phyloP scores from a whole-genome alignment of 2,113 vertebrate species.

The Mustela nigripes region DNA sequence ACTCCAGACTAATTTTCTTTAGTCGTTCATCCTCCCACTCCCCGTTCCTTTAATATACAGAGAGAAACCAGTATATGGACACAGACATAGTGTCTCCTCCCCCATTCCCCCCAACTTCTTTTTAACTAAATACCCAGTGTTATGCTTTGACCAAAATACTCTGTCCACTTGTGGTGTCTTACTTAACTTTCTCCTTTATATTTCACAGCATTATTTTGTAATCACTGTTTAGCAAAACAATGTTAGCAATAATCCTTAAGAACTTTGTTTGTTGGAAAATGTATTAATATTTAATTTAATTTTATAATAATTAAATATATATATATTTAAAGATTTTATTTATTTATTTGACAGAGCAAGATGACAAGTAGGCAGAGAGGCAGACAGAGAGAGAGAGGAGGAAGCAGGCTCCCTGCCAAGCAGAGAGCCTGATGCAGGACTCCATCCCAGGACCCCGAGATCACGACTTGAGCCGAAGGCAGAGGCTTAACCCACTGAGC shows the following conservation, averaged over 20 bases:
- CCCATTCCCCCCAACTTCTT: background rate
- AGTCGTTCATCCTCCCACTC: background rate
- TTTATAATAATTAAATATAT: too few relatives aligned
- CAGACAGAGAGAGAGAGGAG: too few relatives aligned
- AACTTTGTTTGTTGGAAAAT: background rate
- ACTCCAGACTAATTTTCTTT: background rate
- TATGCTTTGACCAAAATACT: background rate
- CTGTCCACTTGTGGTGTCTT: background rate
- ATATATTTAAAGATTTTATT: too few relatives aligned
- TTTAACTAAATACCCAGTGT: background rate
- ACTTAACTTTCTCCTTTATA: background rate
- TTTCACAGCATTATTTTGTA: background rate
- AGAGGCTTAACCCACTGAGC: too few relatives aligned
- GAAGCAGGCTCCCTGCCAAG: too few relatives aligned
- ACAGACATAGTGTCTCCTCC: background rate
- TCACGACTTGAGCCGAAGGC: too few relatives aligned
- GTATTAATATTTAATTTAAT: too few relatives aligned
- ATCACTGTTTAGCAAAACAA: background rate
- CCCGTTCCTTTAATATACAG: background rate
- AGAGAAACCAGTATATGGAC: background rate
- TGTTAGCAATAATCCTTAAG: background rate
- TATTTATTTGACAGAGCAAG: too few relatives aligned
- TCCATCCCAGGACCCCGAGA: too few relatives aligned
- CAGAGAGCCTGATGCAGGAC: too few relatives aligned
- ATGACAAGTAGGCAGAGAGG: too few relatives aligned